Conservation (phyloP, 2,113 vertebrate species). For the Catharus minimus region DNA sequence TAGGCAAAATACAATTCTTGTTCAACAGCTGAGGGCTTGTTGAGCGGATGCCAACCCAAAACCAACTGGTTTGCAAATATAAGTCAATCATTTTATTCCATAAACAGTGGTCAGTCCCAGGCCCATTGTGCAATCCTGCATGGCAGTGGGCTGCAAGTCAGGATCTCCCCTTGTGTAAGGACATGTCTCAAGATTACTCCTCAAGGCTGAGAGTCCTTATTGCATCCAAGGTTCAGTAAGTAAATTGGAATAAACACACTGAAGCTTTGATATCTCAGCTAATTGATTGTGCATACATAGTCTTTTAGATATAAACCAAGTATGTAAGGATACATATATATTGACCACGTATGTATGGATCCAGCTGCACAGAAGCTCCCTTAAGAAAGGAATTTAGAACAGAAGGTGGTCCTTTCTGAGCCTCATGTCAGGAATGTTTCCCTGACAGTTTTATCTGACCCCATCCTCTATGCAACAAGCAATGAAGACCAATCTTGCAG, state of each 20-base stretch:
- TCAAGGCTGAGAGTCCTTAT: neutral
- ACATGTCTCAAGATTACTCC: neutral
- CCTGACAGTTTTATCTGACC: neutral
- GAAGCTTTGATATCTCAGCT: neutral
- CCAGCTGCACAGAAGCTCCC: neutral
- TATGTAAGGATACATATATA: too few species aligned
- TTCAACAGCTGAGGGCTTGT: neutral
- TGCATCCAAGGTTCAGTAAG: neutral
- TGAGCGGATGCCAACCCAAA: neutral
- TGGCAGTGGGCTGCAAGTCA: fast-evolving
- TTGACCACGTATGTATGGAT: fast-evolving
- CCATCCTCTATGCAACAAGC: neutral
- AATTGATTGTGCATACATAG: neutral
- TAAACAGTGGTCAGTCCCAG: neutral
- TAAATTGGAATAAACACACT: neutral
- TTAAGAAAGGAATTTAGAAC: neutral
- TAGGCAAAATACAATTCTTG: neutral
- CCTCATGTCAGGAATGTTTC: neutral
- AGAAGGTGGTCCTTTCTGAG: neutral
- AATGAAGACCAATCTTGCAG: neutral
- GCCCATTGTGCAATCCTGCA: neutral
- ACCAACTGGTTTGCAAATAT: neutral
- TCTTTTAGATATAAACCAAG: neutral
- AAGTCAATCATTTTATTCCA: neutral
- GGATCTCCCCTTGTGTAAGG: neutral